Base-by-base conservation (phyloP, 2,113 vertebrate species). In the Dipodomys stephensi region DNA sequence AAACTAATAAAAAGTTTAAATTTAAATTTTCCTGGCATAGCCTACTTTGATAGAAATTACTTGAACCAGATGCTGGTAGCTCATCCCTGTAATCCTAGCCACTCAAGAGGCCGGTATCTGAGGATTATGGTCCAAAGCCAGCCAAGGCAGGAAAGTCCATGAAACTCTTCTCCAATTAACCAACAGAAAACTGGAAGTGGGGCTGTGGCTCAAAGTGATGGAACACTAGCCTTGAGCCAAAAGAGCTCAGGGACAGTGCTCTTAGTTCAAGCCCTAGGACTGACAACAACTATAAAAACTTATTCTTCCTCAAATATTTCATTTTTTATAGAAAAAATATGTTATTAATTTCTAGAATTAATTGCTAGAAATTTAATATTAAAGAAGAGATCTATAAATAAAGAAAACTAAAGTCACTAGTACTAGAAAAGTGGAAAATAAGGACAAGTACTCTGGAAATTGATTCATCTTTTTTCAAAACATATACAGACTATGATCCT, bases 241-340 rank as follows among this genome's bases (percentile, higher is more conserved):
- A n/a, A n/a, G n/a, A n/a, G n/a, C n/a, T n/a, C n/a, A n/a, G n/a
- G n/a, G 49, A 4, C 49, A 49, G 49, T 49, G 49, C 49, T 10
- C 49, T 49, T 9, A 49, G 49, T 12, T 49, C 49, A 49, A 49
- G 49, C 49, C 12, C 2, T 49, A 49, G 12, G 49, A 49, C 49
- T 49, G 49, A 49, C 49, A 49, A 49, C 1, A 49, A 49, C 49
- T 11, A 49, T 46, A 83, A 93, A 30, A 62, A 53, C 22, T 73
- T 64, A 16, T 2, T 62, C 11, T 15, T 1, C 6, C 28, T 92
- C 28, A 65, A 68, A 60, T 49, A 12, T n/a, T 81, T 83, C 65
- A 85, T 80, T 83, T 96, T 92, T 68, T 32, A 87, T 67, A 67
- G 73, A 86, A 23, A 93, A 73, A 87, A 93, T 82, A 67, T 64